These are phyloP conservation scores for Spondyliosoma cantharus DNA, from an alignment of 2,797 vertebrate genomes.

Conservation along the genomic window DNA sequence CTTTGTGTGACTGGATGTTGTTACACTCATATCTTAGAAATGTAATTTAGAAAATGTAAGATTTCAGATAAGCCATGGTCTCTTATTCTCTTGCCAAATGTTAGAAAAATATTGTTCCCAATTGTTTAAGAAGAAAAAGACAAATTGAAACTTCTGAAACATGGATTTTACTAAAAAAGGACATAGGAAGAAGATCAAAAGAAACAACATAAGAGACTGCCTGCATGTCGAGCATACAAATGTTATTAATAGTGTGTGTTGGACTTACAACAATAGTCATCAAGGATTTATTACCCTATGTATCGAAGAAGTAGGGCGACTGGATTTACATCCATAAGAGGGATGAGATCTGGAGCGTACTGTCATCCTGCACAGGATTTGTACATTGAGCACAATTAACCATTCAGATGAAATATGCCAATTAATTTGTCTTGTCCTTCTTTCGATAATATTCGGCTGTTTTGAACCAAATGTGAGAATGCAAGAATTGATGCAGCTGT, in stretches of 20 bases:
- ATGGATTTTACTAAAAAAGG: neutral
- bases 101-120: no score
- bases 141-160: neutral
- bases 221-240: neutral
- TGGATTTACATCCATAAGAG: slow-evolving; percentile 12
- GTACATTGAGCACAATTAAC: neutral
- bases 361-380: neutral
- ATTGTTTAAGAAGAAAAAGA: no score
- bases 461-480: neutral
- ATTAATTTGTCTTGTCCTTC: neutral
- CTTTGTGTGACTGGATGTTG: neutral
- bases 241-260: neutral
- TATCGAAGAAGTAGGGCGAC: slow-evolving; percentile 19
- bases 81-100: neutral
- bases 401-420: neutral
- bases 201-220: neutral
- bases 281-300: slow-evolving; percentile 9
- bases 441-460: neutral
- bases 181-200: neutral
- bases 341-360: neutral
- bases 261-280: neutral
- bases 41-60: neutral
- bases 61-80: neutral
- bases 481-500: neutral
- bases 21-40: slow-evolving; percentile 6